A percentile compares a stretch with the other conserved stretches of the same genome.
These are phyloP conservation scores for Littorina saxatilis DNA, from an alignment of 1,140 invertebrate species.

Conservation along the genomic window DNA sequence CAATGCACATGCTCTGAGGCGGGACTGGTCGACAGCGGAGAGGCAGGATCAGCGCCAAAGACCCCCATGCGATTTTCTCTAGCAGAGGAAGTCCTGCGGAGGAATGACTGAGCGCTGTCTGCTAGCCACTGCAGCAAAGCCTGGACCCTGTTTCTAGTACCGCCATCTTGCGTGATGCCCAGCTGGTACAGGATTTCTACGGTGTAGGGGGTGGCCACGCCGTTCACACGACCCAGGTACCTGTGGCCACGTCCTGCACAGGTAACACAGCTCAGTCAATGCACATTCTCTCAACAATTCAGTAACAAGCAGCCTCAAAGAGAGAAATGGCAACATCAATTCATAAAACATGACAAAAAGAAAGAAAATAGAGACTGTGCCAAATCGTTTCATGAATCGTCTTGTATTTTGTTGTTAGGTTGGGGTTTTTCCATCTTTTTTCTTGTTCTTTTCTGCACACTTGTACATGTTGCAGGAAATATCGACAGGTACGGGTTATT, in stretches of 20 bases:
- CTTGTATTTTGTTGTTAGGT: no score
- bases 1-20: constrained; percentile 81
- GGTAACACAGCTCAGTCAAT: neutral
- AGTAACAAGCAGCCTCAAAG: no score
- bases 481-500: no score
- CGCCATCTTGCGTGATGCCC: constrained; percentile 79
- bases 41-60: constrained; percentile 12
- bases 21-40: constrained; percentile 55
- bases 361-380: no score
- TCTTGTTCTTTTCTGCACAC: no score
- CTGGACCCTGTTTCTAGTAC: constrained; percentile 75
- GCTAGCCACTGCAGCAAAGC: constrained; percentile 82
- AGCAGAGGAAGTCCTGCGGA: neutral
- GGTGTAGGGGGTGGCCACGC: constrained; percentile 80
- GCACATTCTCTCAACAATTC: no score
- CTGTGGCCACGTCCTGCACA: constrained; percentile 32
- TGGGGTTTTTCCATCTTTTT: no score
- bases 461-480: no score
- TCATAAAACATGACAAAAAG: no score
- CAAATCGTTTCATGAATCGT: no score
- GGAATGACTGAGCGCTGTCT: constrained; percentile 53
- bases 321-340: no score
- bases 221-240: constrained; percentile 68
- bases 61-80: constrained; percentile 13
- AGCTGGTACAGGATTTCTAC: constrained; percentile 88